These are phyloP conservation scores for Montipora sp. DNA, from an alignment of 64 coral and sea anemone genomes.

Conservation along the genomic window DNA sequence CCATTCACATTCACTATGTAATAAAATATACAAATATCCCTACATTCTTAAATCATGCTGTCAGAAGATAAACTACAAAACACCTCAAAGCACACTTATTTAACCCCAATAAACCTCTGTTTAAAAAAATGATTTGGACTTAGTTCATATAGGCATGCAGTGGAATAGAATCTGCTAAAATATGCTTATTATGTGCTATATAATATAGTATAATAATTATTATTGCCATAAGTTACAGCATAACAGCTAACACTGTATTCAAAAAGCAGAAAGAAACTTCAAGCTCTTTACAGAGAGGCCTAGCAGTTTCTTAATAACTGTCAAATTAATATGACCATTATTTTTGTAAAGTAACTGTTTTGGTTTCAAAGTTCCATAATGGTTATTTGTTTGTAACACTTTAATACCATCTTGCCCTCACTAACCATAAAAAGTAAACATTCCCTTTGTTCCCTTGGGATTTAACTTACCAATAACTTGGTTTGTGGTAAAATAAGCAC, in stretches of 20 bases:
- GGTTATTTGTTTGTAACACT: not conserved
- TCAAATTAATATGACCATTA: not conserved
- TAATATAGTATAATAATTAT: not conserved
- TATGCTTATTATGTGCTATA: slow-evolving; percentile 19
- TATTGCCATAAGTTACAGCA: not conserved
- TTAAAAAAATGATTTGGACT: slow-evolving; percentile 4
- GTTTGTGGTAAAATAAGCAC: not conserved
- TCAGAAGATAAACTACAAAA: not conserved
- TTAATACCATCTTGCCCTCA: not conserved
- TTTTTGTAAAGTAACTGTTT: not conserved
- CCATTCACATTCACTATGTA: not conserved
- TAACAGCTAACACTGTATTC: not conserved
- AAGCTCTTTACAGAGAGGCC: not conserved
- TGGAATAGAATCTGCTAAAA: slow-evolving; percentile 3
- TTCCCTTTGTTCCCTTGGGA: not conserved
- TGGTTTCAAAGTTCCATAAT: not conserved
- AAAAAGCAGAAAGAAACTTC: not conserved
- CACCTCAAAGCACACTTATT: slow-evolving; percentile 1
- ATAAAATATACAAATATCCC: slow-evolving; percentile 46
- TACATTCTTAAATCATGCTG: not conserved
- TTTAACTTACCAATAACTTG: not conserved
- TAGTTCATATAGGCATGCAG: not conserved
- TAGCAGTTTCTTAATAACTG: not conserved
- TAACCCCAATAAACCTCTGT: not conserved
- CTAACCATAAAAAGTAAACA: not conserved